A percentile compares a stretch with the other conserved stretches of the same genome.
These are phyloP conservation scores for Ectobius pallidus DNA, from an alignment of 2,888 invertebrate species.

Conservation along the genomic window DNA sequence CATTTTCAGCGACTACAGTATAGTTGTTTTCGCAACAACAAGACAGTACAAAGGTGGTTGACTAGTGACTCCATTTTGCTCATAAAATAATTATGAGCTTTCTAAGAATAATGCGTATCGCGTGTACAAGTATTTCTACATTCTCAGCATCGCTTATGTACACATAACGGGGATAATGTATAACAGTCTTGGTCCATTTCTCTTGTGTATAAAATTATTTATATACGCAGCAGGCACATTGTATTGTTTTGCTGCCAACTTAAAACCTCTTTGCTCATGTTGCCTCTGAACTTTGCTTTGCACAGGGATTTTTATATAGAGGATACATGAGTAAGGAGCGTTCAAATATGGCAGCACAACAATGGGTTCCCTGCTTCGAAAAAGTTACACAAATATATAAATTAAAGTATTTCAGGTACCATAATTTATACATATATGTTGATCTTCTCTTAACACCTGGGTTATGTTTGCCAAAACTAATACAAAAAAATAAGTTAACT, in stretches of 20 bases:
- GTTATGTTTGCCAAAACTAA: background rate
- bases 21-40: background rate
- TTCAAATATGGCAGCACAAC: background rate
- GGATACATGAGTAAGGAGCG: slow-evolving; percentile 2
- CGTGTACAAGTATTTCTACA: slow-evolving; percentile 14
- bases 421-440: slow-evolving; percentile 2
- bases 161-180: slow-evolving; percentile 24
- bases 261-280: background rate
- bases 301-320: slow-evolving; percentile 37
- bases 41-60: background rate
- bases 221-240: background rate
- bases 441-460: background rate
- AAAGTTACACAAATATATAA: background rate
- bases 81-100: background rate
- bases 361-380: background rate
- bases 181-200: slow-evolving; percentile 37
- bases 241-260: background rate
- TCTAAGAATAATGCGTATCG: slow-evolving; percentile 6
- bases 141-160: slow-evolving; percentile 9
- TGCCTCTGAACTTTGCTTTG: slow-evolving; percentile 40
- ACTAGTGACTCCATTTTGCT: no score
- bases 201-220: background rate
- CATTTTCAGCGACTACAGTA: slow-evolving; percentile 6
- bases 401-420: slow-evolving; percentile 13
- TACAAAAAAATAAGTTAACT: background rate